Conservation (phyloP, 2,797 vertebrate genomes). For the Spatula clypeata region DNA sequence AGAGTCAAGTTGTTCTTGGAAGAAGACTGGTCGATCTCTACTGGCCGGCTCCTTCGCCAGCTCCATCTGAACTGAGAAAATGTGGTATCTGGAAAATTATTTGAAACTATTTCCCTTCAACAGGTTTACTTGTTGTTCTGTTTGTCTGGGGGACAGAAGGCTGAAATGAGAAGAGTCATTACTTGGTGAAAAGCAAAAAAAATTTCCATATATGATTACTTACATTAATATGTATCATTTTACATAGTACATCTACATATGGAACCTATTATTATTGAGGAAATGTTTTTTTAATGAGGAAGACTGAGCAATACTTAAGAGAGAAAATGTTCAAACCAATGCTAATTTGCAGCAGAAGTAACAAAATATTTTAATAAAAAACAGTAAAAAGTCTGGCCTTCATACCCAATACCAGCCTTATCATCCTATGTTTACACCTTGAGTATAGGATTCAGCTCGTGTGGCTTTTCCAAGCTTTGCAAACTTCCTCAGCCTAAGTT, state of each 20-base stretch:
- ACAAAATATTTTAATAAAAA: constrained; percentile 58
- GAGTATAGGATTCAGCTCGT: background rate
- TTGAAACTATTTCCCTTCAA: constrained; percentile 38
- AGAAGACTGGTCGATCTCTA: background rate
- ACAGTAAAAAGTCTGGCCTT: background rate
- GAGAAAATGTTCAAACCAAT: constrained; percentile 68
- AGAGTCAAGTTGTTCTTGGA: background rate
- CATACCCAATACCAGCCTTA: background rate
- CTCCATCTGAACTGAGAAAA: background rate
- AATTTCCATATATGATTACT: constrained; percentile 14
- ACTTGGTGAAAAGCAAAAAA: constrained; percentile 49
- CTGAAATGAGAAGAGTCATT: constrained; percentile 35
- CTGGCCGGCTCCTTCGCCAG: background rate
- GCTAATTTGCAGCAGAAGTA: constrained; percentile 63
- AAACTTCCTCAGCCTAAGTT: background rate
- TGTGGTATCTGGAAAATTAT: background rate
- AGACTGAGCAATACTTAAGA: constrained; percentile 68
- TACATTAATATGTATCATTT: constrained; percentile 55
- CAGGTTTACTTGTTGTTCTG: constrained; percentile 19
- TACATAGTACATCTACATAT: constrained; percentile 41
- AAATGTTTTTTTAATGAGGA: constrained; percentile 73
- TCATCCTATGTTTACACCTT: background rate
- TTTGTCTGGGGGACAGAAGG: constrained; percentile 16
- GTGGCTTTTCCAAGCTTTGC: background rate
- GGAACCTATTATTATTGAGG: constrained; percentile 66